A percentile compares a stretch with the other conserved stretches of the same genome.
These are phyloP conservation scores for Helicoverpa zea DNA, from an alignment of 1,140 invertebrate species.

Conservation along the genomic window DNA sequence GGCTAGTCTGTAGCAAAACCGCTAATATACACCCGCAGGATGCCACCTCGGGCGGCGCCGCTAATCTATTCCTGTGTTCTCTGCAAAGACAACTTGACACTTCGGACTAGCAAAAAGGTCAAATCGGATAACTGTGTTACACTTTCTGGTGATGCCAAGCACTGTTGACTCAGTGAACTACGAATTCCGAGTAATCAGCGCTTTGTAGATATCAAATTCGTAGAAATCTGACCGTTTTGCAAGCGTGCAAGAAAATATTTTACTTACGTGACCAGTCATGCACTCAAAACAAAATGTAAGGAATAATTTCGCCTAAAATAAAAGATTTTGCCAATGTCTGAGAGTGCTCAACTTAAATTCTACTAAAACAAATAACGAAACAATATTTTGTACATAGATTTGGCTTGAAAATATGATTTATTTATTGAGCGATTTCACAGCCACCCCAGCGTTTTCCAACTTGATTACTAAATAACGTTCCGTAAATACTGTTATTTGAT, in stretches of 20 bases:
- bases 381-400: not conserved
- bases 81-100: conserved; percentile 43
- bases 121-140: not conserved
- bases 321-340: not conserved
- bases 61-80: conserved; percentile 45
- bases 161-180: not conserved
- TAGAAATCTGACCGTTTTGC: conserved; percentile 49
- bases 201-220: not conserved
- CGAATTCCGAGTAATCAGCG: not conserved
- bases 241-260: conserved; percentile 48
- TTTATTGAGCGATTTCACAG: not conserved
- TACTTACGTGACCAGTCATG: conserved; percentile 52
- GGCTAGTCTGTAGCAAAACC: conserved; percentile 73
- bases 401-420: not conserved
- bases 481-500: too few relatives aligned
- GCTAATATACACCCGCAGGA: conserved; percentile 52
- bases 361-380: not conserved
- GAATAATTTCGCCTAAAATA: not conserved
- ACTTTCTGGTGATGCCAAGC: not conserved
- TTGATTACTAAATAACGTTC: too few relatives aligned
- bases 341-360: not conserved
- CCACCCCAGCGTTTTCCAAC: not conserved
- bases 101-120: conserved; percentile 47
- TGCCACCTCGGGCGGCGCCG: conserved; percentile 45
- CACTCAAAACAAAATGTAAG: conserved; percentile 24